Percentiles rank a stretch among this genome's conserved stretches.
These are phyloP conservation scores for Gobius niger DNA, from an alignment of 2,113 vertebrate genomes.

Conservation along the genomic window DNA sequence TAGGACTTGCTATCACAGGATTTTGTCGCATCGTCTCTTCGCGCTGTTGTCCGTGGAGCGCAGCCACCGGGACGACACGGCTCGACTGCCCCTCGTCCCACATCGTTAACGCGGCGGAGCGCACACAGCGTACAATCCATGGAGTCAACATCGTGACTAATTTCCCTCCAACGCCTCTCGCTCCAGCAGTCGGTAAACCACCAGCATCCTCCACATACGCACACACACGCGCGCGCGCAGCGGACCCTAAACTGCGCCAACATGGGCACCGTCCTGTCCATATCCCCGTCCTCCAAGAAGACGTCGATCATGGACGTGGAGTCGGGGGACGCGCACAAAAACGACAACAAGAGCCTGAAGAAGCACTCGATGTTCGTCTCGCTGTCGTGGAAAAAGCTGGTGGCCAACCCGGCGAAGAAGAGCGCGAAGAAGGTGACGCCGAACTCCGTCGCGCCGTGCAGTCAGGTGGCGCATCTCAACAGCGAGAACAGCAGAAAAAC, in stretches of 20 bases:
- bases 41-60: slow-evolving; percentile 24
- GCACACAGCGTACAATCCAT: slow-evolving; percentile 42
- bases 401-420: slow-evolving; percentile 87
- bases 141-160: slow-evolving; percentile 66
- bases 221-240: background rate
- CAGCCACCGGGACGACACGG: slow-evolving; percentile 19
- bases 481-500: slow-evolving; percentile 69
- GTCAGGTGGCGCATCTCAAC: slow-evolving; percentile 74
- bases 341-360: slow-evolving; percentile 85
- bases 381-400: slow-evolving; percentile 88
- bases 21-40: slow-evolving; percentile 48
- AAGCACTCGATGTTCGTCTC: slow-evolving; percentile 87
- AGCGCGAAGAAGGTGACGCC: slow-evolving; percentile 91
- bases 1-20: slow-evolving; percentile 28
- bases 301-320: slow-evolving; percentile 68
- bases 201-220: slow-evolving; percentile 21
- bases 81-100: background rate
- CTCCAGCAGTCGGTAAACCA: slow-evolving; percentile 48
- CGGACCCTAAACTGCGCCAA: slow-evolving; percentile 42
- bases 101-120: background rate
- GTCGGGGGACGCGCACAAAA: slow-evolving; percentile 41
- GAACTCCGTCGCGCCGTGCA: slow-evolving; percentile 67
- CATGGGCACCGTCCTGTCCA: slow-evolving; percentile 94
- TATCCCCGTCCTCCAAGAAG: slow-evolving; percentile 83
- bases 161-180: slow-evolving; percentile 44